phyloP scores from a whole-genome alignment of 2,797 vertebrate genomes.

The Heteromormyrus szaboi region DNA sequence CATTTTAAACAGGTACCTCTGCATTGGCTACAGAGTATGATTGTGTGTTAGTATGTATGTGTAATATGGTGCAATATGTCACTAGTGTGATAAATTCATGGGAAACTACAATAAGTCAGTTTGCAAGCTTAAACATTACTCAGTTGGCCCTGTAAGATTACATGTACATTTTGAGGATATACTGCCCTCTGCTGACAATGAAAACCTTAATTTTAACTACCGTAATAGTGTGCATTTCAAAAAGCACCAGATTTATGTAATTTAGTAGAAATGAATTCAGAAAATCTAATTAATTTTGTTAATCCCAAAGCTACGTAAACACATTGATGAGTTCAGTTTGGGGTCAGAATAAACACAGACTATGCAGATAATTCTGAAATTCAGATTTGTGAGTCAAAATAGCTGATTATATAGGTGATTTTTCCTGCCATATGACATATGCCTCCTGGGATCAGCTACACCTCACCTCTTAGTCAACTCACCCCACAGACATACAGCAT shows the following conservation, averaged over 20 bases:
- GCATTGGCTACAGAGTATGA: background rate
- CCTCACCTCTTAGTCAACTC: background rate
- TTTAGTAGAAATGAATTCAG: background rate
- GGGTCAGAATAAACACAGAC: background rate
- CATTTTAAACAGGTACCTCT: background rate
- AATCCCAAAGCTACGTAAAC: background rate
- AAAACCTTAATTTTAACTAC: background rate
- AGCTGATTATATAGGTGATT: background rate
- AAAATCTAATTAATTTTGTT: background rate
- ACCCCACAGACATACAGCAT: background rate
- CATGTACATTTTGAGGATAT: background rate
- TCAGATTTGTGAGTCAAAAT: background rate
- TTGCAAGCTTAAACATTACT: background rate
- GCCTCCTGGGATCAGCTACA: background rate
- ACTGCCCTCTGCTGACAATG: background rate
- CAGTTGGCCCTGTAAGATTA: background rate
- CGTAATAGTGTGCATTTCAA: background rate
- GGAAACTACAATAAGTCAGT: background rate
- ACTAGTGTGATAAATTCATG: background rate
- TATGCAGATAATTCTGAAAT: background rate
- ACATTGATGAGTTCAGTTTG: background rate
- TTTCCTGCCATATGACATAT: background rate
- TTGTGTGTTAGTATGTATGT: background rate
- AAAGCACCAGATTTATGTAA: background rate
- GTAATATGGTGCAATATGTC: background rate